Percentiles rank a stretch among this genome's conserved stretches.
Conservation (phyloP, 2,113 vertebrate species). For the Pygoscelis adeliae region DNA sequence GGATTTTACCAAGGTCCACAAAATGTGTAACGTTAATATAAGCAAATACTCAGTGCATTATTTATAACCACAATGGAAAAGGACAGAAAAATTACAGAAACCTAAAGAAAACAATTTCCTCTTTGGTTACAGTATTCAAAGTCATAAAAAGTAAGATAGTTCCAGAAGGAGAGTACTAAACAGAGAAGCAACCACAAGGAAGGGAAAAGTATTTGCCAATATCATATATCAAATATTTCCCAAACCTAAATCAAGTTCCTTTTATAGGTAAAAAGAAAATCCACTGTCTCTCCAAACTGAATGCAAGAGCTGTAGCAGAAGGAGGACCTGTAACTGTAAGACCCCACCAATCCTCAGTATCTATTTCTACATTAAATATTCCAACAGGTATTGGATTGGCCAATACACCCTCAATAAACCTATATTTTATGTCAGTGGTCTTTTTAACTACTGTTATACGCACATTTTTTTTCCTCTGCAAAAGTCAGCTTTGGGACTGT, state of each 20-base stretch:
- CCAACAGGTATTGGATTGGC: background rate
- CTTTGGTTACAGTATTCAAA: background rate
- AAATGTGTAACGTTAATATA: background rate
- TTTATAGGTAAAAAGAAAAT: background rate
- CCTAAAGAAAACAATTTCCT: background rate
- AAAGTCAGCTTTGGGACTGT: background rate
- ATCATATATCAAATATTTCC: background rate
- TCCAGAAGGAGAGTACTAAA: background rate
- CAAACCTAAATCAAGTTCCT: background rate
- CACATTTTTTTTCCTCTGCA: background rate
- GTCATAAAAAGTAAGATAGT: background rate
- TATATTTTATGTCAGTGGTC: background rate
- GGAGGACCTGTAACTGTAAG: background rate
- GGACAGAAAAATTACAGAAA: background rate
- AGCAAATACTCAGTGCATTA: fast-evolving
- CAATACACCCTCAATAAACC: background rate
- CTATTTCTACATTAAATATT: background rate
- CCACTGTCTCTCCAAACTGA: background rate
- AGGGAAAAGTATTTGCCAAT: background rate
- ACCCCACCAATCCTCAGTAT: background rate
- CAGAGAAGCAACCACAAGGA: background rate
- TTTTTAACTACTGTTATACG: background rate
- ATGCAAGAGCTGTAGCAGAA: background rate
- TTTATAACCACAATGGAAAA: background rate
- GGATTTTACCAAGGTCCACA: background rate